phyloP scores from a whole-genome alignment of 2,888 invertebrate genomes.

The Loripinus fragilis region DNA sequence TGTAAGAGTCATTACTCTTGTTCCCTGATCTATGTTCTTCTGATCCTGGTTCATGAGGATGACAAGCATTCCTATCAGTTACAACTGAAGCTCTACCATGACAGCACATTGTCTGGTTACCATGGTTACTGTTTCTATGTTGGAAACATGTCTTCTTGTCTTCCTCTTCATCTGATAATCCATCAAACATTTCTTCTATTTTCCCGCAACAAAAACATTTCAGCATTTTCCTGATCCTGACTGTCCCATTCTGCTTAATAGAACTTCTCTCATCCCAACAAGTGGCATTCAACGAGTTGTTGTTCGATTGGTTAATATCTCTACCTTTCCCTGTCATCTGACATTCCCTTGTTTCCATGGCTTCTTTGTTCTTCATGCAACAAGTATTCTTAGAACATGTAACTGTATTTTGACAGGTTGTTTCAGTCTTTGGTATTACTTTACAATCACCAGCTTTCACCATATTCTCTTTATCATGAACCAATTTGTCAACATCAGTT shows the following conservation, averaged over 20 bases:
- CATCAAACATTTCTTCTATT: not conserved
- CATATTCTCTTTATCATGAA: too few relatives aligned
- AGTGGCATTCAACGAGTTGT: not conserved
- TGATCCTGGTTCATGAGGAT: not conserved
- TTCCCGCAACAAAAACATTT: constrained; percentile 8
- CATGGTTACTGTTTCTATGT: constrained; percentile 1
- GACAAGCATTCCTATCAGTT: not conserved
- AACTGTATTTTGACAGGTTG: not conserved
- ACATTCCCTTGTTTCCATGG: not conserved
- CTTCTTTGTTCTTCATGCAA: not conserved
- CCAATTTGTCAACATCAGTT: too few relatives aligned
- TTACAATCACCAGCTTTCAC: not conserved
- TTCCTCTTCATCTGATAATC: not conserved
- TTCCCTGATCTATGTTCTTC: not conserved
- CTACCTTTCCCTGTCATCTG: not conserved
- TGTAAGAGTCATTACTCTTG: not conserved
- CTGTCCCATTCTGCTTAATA: not conserved
- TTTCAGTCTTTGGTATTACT: not conserved
- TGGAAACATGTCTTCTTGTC: not conserved
- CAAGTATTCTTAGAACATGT: not conserved
- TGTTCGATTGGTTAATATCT: not conserved
- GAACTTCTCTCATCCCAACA: not conserved
- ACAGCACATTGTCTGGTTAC: not conserved
- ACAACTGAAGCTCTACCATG: constrained; percentile 1
- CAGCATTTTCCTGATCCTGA: not conserved